Evolutionary conservation across 2,113 vertebrate genomes (phyloP), one percentile per base, ranked within the genome.

Genomic region (Chloropsis hardwickii): DNA sequence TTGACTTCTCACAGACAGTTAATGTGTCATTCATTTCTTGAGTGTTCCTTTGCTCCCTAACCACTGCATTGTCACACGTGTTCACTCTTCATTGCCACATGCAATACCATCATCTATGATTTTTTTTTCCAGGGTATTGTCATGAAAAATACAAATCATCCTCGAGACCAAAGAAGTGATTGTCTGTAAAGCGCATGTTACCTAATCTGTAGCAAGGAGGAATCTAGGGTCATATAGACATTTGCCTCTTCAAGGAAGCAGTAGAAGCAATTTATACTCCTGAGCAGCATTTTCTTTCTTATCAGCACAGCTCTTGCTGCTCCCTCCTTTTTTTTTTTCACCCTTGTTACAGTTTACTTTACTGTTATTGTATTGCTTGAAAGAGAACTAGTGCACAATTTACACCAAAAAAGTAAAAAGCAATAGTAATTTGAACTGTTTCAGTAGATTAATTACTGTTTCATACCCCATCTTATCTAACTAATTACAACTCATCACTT

Each of bases 261-360:
- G 79, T 70, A 94, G 90, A 92, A 82, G 89, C 82, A 96, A 97
- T 97, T 95, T 96, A 89, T 97, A 82, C 56, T 14, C 56, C 90
- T 92, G 64, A 83, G 77, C 58, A 92, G 53, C 3, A 22, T 87
- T 96, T 72, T 78, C 72, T 78, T 92, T 86, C 61, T 50, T 93
- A 87, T 95, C 96, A 96, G 21, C 6, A 4, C 10, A 72, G 57
- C 9, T 74, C 77, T 93, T 90, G 83, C n/a, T 69, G 23, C 83
- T 84, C 19, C 19, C 21, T 7, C 42, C n/a, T n/a, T 23, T 78
- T 54, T 82, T 56, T 40, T 78, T 54, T 53, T 27, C 73, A 42
- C 8, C 20, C 40, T 83, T 79, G 39, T 78, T 88, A 54, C 29
- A 71, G 25, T 72, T 86, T 83, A 53, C 77, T 88, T 79, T 93